These are phyloP conservation scores for Heliothis peltigera DNA, from an alignment of 2,888 invertebrate species.

Conservation along the genomic window DNA sequence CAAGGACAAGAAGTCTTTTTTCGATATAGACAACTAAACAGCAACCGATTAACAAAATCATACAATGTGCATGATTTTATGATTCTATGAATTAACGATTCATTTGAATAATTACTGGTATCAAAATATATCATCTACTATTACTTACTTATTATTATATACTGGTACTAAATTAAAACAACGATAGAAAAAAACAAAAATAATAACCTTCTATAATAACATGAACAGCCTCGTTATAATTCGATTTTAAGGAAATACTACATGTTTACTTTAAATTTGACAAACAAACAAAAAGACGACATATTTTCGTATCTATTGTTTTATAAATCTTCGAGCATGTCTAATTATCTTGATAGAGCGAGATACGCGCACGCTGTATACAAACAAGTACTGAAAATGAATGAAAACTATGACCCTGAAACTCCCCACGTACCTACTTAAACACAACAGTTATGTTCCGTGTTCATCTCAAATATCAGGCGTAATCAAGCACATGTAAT, in stretches of 20 bases:
- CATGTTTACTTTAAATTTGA: not conserved
- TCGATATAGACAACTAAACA: no score
- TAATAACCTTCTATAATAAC: no score
- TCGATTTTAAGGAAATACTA: not conserved
- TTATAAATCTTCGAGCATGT: constrained; percentile 1
- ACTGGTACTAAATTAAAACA: not conserved
- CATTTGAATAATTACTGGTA: no score
- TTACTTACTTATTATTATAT: no score
- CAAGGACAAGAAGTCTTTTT: no score
- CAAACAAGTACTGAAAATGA: constrained; percentile 29
- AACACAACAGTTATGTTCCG: constrained; percentile 10
- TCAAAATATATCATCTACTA: no score
- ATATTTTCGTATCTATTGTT: constrained; percentile 11
- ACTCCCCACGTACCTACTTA: constrained; percentile 4
- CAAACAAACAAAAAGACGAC: not conserved
- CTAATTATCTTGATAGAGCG: constrained; percentile 28
- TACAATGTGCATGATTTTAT: no score
- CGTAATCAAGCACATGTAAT: constrained; percentile 16
- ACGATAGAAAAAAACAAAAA: not conserved
- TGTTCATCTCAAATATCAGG: constrained; percentile 6
- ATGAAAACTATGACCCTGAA: constrained; percentile 41
- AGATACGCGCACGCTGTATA: constrained; percentile 16
- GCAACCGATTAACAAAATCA: no score
- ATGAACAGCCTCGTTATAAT: not conserved
- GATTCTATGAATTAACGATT: no score